phyloP scores from a whole-genome alignment of 2,113 vertebrate genomes.

The Marmota flaviventris region DNA sequence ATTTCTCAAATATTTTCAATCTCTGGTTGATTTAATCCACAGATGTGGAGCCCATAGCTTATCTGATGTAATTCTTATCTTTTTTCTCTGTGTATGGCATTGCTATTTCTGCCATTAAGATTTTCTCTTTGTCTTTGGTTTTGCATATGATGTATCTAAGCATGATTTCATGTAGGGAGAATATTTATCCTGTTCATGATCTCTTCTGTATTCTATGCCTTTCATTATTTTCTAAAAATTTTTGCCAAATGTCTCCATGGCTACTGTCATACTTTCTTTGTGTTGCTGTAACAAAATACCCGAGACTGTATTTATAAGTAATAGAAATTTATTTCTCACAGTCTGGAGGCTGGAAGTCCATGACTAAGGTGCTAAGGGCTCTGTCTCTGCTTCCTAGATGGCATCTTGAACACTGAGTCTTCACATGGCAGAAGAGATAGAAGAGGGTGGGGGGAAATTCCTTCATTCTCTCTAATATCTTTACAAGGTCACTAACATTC shows the following conservation, averaged over 20 bases:
- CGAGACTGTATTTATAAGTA: neutral
- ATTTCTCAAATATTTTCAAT: neutral
- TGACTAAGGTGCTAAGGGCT: neutral
- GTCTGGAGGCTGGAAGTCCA: neutral
- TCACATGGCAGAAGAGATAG: neutral
- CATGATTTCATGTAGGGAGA: no score
- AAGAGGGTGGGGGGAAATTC: neutral
- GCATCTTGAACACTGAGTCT: neutral
- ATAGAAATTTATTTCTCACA: neutral
- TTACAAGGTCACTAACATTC: neutral
- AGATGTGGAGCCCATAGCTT: no score
- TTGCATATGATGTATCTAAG: no score
- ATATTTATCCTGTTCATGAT: no score
- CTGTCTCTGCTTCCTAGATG: neutral
- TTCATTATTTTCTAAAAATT: no score
- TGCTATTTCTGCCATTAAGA: no score
- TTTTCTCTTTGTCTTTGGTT: no score
- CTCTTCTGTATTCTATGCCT: no score
- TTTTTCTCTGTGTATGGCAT: no score
- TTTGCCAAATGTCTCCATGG: no score
- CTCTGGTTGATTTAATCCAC: no score
- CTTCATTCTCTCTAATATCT: neutral
- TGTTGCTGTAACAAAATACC: neutral
- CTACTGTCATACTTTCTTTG: neutral
- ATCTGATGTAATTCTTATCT: no score